Evolutionary conservation across 1,140 invertebrate genomes (phyloP), one percentile per base, ranked within the genome.

Genomic region (Drosophila pandora): DNA sequence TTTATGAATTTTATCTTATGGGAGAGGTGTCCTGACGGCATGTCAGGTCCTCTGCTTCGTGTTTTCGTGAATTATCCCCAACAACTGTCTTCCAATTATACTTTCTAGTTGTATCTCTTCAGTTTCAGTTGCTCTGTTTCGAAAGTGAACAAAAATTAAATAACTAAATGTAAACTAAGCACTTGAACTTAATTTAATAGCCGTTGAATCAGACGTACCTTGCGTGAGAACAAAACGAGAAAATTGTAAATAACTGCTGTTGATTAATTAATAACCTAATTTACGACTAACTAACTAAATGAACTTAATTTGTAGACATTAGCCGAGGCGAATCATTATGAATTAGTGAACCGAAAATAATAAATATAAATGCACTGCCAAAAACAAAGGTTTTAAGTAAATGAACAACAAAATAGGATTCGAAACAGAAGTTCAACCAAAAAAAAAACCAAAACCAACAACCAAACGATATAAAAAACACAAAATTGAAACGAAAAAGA

Each of bases 311-410:
- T 87, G 79, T 88, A 87, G 83, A 54, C 56, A 54, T 71, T 83
- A 84, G 77, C 81, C 60, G 63, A 76, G 50, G 68, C 30, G 67
- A 71, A 71, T 71, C 68, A 79, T 84, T 70, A 77, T 73, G 68
- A 80, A 64, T 68, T 76, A 90, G 74, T 75, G 69, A 73, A 77
- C 78, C 74, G 80, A 68, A 74, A 85, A 81, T 81, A 80, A 83
- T 82, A 78, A 82, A 79, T 79, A 90, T 76, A 87, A 89, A 90
- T 91, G 90, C 90, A 90, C 90, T 91, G 90, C 90, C 90, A 91
- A 91, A 91, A 91, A 87, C 76, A 79, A 90, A 87, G 87, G 87
- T 90, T 90, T 90, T 87, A 87, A 84, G 59, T 75, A 75, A 58
- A 72, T 68, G 59, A 81, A 84, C 43, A 77, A 85, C 62, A 78